These are phyloP conservation scores for Automeris io DNA, from an alignment of 2,888 invertebrate species.

Conservation along the genomic window DNA sequence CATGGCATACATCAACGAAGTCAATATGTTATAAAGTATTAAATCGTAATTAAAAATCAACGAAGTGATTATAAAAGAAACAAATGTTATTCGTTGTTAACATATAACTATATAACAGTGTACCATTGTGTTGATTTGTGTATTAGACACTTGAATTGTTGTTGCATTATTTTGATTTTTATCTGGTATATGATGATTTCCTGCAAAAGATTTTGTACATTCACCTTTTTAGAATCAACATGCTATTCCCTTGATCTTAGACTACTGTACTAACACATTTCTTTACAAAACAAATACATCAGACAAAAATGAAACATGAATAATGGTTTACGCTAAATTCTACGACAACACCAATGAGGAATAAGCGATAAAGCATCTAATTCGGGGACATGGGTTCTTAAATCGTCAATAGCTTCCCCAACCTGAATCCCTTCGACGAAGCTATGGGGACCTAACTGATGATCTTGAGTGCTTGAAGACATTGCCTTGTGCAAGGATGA, in stretches of 20 bases:
- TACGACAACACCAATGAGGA: slow-evolving; percentile 21
- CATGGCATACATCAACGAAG: no score
- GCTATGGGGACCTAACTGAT: slow-evolving; percentile 52
- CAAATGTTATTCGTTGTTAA: slow-evolving; percentile 7
- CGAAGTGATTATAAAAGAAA: not conserved
- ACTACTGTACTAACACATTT: slow-evolving; percentile 1
- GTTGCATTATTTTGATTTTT: slow-evolving; percentile 49
- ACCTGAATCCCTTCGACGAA: slow-evolving; percentile 17
- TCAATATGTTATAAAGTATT: no score
- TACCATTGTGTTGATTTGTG: slow-evolving; percentile 58
- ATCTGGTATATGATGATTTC: slow-evolving; percentile 52
- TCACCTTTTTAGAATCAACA: slow-evolving; percentile 8
- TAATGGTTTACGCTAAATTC: slow-evolving; percentile 12
- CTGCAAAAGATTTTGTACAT: slow-evolving; percentile 39
- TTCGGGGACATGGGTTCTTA: slow-evolving; percentile 33
- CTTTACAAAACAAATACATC: slow-evolving; percentile 4
- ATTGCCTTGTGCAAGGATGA: slow-evolving; percentile 48
- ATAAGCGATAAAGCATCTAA: slow-evolving; percentile 40
- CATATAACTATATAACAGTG: slow-evolving; percentile 26
- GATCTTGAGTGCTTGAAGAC: slow-evolving; percentile 59
- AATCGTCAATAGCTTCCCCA: slow-evolving; percentile 11
- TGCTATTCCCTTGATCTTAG: slow-evolving; percentile 4
- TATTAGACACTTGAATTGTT: slow-evolving; percentile 40
- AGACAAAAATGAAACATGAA: slow-evolving; percentile 9
- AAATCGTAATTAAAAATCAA: slow-evolving; percentile 2